Conservation (phyloP, 2,888 invertebrate genomes). For the Bruchidius siliquastri region DNA sequence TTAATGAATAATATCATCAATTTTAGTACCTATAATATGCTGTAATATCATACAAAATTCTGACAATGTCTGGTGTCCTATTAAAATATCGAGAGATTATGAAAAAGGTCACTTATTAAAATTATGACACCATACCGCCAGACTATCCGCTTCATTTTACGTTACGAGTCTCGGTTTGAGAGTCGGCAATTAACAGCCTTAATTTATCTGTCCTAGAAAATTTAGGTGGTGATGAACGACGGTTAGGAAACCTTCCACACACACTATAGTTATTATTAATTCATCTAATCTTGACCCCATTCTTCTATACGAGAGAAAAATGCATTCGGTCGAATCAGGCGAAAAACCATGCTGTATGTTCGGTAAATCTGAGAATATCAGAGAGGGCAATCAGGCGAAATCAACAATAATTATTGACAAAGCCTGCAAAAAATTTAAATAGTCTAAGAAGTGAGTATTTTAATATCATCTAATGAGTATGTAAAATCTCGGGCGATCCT, state of each 20-base stretch:
- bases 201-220: not conserved
- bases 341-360: not conserved
- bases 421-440: too few relatives aligned
- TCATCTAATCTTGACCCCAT: not conserved
- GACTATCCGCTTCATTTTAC: not conserved
- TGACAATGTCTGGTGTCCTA: too few relatives aligned
- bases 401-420: too few relatives aligned
- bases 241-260: not conserved
- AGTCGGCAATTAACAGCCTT: not conserved
- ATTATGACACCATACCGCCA: not conserved
- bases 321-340: not conserved
- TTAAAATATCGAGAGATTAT: too few relatives aligned
- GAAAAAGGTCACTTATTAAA: not conserved
- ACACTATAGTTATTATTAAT: not conserved
- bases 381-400: too few relatives aligned
- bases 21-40: too few relatives aligned
- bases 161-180: not conserved
- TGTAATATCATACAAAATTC: too few relatives aligned
- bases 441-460: too few relatives aligned
- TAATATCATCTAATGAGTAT: too few relatives aligned
- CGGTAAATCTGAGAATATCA: not conserved
- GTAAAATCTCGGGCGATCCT: too few relatives aligned
- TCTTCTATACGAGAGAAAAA: not conserved
- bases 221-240: not conserved
- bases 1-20: too few relatives aligned